Percentiles rank a stretch among this genome's conserved stretches.
Conservation (phyloP, 1,140 invertebrate species). For the Halictus rubicundus region DNA sequence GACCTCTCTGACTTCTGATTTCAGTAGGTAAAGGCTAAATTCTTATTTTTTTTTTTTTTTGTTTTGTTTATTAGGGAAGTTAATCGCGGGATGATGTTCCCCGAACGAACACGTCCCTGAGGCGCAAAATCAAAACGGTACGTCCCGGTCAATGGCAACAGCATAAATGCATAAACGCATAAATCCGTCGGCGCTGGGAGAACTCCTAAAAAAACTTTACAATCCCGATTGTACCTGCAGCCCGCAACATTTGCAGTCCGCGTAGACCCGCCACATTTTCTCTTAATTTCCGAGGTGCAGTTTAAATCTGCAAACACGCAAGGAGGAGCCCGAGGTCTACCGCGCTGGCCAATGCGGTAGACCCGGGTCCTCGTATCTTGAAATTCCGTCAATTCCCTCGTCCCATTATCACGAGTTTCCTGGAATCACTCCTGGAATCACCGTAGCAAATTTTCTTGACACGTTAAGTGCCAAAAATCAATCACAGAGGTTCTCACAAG, state of each 20-base stretch:
- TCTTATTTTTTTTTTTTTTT: too few relatives aligned
- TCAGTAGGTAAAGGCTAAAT: too few relatives aligned
- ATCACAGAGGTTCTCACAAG: too few relatives aligned
- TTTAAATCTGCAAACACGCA: constrained; percentile 15
- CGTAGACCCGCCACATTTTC: constrained; percentile 19
- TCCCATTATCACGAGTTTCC: background rate
- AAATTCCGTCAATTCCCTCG: background rate
- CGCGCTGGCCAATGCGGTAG: constrained; percentile 65
- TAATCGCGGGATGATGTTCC: too few relatives aligned
- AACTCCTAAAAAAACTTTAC: constrained; percentile 11
- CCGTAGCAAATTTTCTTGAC: too few relatives aligned
- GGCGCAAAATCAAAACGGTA: background rate
- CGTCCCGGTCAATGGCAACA: background rate
- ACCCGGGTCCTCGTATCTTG: constrained; percentile 22
- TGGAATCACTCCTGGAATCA: too few relatives aligned
- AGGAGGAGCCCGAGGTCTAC: constrained; percentile 56
- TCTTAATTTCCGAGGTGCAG: background rate
- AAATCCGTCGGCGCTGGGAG: background rate
- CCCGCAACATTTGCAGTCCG: constrained; percentile 2
- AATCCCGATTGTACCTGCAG: background rate
- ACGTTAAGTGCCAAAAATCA: too few relatives aligned
- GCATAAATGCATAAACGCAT: constrained; percentile 22
- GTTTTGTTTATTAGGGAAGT: too few relatives aligned
- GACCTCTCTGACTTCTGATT: too few relatives aligned
- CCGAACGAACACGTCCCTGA: background rate